A percentile compares a stretch with the other conserved stretches of the same genome.
Evolutionary conservation across 2,888 invertebrate genomes (phyloP).

Genomic region (Mylabris sibirica): DNA sequence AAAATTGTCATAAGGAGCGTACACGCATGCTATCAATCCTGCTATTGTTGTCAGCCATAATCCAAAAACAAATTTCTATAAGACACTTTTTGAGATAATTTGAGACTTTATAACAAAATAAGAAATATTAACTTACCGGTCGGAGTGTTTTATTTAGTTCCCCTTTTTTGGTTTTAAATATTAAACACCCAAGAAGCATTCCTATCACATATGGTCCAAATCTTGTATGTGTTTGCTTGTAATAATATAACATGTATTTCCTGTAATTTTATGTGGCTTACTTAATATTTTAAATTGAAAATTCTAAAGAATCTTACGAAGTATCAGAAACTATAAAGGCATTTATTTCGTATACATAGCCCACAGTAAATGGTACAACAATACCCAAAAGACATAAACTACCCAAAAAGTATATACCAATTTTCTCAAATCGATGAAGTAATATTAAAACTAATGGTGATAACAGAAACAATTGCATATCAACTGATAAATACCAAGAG

Average conservation of each 20-base stretch:
- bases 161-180: constrained; percentile 4
- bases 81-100: background rate
- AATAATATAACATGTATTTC: constrained; percentile 13
- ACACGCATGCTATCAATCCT: constrained; percentile 21
- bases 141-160: background rate
- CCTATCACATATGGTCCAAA: constrained; percentile 19
- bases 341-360: constrained; percentile 7
- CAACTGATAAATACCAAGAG: constrained; percentile 17
- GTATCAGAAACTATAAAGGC: background rate
- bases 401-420: background rate
- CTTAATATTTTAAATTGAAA: background rate
- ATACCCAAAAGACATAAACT: constrained; percentile 14
- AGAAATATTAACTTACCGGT: background rate
- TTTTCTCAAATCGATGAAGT: constrained; percentile 7
- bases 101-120: background rate
- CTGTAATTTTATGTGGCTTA: too few species aligned
- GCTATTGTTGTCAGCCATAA: constrained; percentile 20
- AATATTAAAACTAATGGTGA: constrained; percentile 23
- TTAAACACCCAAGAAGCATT: constrained; percentile 11
- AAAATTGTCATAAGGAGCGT: constrained; percentile 8
- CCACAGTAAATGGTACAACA: constrained; percentile 16
- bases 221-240: constrained; percentile 12
- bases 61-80: background rate
- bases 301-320: background rate
- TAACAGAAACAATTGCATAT: constrained; percentile 26